Evolutionary conservation across 35 echinoderm and acorn worm species (phyloP).

Genomic region (Chiridota heheva): DNA sequence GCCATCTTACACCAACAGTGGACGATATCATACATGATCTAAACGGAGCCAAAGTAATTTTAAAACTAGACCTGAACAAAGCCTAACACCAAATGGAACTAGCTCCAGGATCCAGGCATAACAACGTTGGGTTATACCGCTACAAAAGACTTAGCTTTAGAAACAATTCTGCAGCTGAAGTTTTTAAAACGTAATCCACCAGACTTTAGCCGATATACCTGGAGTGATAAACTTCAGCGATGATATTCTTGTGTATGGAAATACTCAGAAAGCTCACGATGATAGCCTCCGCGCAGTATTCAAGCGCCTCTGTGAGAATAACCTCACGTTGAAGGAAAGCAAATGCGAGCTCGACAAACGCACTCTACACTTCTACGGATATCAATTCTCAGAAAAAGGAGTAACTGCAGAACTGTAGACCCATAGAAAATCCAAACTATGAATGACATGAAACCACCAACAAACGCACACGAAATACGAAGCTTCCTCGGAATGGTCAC

Average conservation of each 20-base stretch:
- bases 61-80: slow-evolving; percentile 50
- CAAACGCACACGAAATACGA: slow-evolving; percentile 35
- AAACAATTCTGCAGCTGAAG: slow-evolving; percentile 38
- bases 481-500: slow-evolving; percentile 48
- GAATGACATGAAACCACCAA: no score
- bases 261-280: slow-evolving; percentile 21
- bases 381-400: slow-evolving; percentile 15
- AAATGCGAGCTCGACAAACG: slow-evolving; percentile 19
- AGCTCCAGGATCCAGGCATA: slow-evolving; percentile 15
- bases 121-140: slow-evolving; percentile 37
- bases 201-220: slow-evolving; percentile 24
- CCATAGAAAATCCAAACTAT: no score
- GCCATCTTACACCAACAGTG: slow-evolving; percentile 41
- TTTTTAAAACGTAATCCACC: slow-evolving; percentile 35
- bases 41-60: slow-evolving; percentile 44
- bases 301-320: slow-evolving; percentile 9
- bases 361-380: neutral
- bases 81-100: slow-evolving; percentile 55
- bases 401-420: no score
- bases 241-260: slow-evolving; percentile 62
- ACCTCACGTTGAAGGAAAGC: slow-evolving; percentile 24
- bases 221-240: slow-evolving; percentile 64
- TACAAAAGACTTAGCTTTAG: slow-evolving; percentile 62
- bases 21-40: slow-evolving; percentile 36
- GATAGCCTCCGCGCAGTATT: neutral